Evolutionary conservation across 1,140 invertebrate species (phyloP).

Genomic region (Meloidogyne hapla): DNA sequence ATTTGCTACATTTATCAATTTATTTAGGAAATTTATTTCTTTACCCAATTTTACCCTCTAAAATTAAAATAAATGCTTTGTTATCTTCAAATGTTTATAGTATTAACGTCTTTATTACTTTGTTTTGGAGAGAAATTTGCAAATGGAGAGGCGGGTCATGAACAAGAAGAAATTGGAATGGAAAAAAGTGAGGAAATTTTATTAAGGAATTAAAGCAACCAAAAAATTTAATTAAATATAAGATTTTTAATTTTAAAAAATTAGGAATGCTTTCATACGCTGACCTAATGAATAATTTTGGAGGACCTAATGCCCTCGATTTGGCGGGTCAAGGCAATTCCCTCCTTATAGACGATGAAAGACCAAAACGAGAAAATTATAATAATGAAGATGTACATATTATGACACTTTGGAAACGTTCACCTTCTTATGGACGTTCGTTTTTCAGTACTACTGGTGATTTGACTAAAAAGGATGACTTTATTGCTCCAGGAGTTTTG

Average conservation of each 20-base stretch:
- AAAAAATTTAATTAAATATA: neutral
- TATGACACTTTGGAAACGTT: slow-evolving; percentile 18
- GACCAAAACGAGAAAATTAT: slow-evolving; percentile 19
- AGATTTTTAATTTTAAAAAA: neutral
- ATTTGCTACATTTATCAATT: too few relatives aligned
- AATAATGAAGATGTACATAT: slow-evolving; percentile 7
- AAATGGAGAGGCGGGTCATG: neutral
- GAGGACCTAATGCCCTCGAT: slow-evolving; percentile 15
- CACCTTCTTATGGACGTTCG: neutral
- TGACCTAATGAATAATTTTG: slow-evolving; percentile 28
- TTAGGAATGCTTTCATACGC: slow-evolving; percentile 20
- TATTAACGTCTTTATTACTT: neutral
- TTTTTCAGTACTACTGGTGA: neutral
- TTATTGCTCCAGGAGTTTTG: slow-evolving; percentile 28
- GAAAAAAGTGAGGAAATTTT: neutral
- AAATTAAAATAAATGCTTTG: neutral
- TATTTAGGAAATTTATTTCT: neutral
- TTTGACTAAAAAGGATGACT: slow-evolving; percentile 19
- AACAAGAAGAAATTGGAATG: neutral
- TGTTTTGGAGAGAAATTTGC: neutral
- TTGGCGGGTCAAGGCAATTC: neutral
- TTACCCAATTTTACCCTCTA: neutral
- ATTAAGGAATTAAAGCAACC: too few relatives aligned
- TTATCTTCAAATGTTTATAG: neutral
- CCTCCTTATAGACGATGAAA: slow-evolving; percentile 15